Base-by-base conservation (phyloP, 2,888 invertebrate genomes). In the Cataglyphis albicans region DNA sequence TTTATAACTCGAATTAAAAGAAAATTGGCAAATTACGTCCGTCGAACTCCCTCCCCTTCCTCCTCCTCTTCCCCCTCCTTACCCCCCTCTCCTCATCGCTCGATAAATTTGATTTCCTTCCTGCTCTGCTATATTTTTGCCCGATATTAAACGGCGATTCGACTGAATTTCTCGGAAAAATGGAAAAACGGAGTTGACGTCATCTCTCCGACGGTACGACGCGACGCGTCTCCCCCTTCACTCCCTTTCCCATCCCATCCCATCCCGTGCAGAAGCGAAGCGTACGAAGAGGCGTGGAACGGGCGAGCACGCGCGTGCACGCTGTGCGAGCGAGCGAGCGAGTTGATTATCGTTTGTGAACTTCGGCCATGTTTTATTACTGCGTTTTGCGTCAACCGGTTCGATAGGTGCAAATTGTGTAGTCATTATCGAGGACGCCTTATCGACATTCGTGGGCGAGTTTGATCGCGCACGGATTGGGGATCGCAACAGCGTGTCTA, bases 131-230 rank as follows among this genome's bases (percentile, higher is more conserved):
- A 21, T 6, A 48, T 61, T 35, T 68, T 55, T 29, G 65, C 25
- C 1, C 59, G 68, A 78, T 32, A 32, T 85, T 81, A 41, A 52
- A 29, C 29, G n/a, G 21, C 44, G 57, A 25, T 12, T 48, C 25
- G 41, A 57, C 5, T 67, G 15, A 61, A 70, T 75, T 88, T 84
- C 84, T 67, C 3, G 70, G 74, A 63, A 81, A 85, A 88, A 68
- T 63, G 67, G 18, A 61, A 72, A 81, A 87, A 86, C 38, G 72
- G 6, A 52, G 3, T 25, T 82, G 86, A 88, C 86, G 81, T 88
- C 81, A 83, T n/a, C 48, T 48, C 48, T 48, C 4, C 67, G 52
- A 81, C 21, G 68, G 68, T 81, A 78, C 81, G 84, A 21, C 25
- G 15, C 2, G 32, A 21, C 55, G n/a, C 41, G 41, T 41, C 41